Evolutionary conservation across 2,113 vertebrate species (phyloP).

Genomic region (Pteronura brasiliensis): DNA sequence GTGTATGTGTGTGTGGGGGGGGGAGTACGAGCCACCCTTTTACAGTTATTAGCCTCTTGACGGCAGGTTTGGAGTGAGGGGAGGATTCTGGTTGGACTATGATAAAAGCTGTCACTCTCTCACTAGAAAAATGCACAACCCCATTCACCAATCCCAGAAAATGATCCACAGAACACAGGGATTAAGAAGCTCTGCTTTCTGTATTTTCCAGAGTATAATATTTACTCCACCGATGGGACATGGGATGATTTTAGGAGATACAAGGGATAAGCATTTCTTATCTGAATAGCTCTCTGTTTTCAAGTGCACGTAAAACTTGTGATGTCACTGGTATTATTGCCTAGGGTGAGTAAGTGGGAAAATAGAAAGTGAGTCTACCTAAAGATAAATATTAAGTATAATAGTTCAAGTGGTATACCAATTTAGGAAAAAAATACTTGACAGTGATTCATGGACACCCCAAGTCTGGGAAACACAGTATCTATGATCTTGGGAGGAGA

Average conservation of each 20-base stretch:
- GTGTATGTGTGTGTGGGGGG: not conserved
- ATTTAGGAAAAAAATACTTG: not conserved
- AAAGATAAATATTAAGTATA: not conserved
- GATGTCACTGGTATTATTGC: not conserved
- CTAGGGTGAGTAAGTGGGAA: not conserved
- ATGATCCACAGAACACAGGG: not conserved
- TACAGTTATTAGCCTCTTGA: not conserved
- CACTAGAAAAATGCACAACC: not conserved
- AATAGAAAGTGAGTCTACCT: not conserved
- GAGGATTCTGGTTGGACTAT: not conserved
- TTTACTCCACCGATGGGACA: not conserved
- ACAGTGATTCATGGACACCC: not conserved
- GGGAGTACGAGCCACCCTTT: not conserved
- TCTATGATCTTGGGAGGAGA: not conserved
- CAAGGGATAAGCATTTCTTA: not conserved
- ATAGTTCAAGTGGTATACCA: not conserved
- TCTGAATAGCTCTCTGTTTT: not conserved
- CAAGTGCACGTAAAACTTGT: not conserved
- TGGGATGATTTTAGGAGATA: not conserved
- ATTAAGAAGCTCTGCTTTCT: not conserved
- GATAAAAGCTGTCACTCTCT: not conserved
- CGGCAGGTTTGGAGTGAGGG: not conserved
- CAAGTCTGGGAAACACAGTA: not conserved
- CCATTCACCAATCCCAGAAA: not conserved
- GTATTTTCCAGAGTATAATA: not conserved